phyloP scores from a whole-genome alignment of 1,140 invertebrate species.

The Hormaphis cornu region DNA sequence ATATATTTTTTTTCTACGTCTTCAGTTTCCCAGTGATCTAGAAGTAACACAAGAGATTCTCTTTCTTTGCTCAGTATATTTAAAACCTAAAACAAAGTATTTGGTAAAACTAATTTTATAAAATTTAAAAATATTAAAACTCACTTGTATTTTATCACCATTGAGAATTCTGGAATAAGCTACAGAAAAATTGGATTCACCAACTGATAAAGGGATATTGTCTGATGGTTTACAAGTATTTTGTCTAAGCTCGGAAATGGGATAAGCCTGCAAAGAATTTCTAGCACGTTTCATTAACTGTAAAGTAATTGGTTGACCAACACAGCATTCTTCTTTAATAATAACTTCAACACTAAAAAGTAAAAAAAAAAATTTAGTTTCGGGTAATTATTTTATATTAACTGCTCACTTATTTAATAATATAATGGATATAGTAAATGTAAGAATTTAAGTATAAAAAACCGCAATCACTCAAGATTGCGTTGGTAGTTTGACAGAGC shows the following conservation, averaged over 20 bases:
- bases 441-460: too few relatives aligned
- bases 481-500: too few relatives aligned
- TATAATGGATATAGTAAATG: background rate
- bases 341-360: slow-evolving; percentile 42
- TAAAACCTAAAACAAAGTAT: slow-evolving; percentile 1
- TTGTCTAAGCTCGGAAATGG: slow-evolving; percentile 42
- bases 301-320: slow-evolving; percentile 66
- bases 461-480: too few relatives aligned
- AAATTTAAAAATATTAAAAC: background rate
- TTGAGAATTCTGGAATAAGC: slow-evolving; percentile 69
- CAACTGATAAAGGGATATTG: slow-evolving; percentile 43
- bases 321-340: slow-evolving; percentile 45
- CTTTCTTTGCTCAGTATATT: slow-evolving; percentile 15
- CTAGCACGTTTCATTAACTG: slow-evolving; percentile 77
- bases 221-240: slow-evolving; percentile 35
- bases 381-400: background rate
- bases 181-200: slow-evolving; percentile 45
- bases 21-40: slow-evolving; percentile 24
- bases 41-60: slow-evolving; percentile 2
- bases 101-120: background rate
- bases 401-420: background rate
- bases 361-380: slow-evolving; percentile 2
- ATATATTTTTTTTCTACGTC: slow-evolving; percentile 26
- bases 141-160: slow-evolving; percentile 53
- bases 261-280: slow-evolving; percentile 67